These are phyloP conservation scores for Proisotoma minuta DNA, from an alignment of 2,888 invertebrate species.

Conservation along the genomic window DNA sequence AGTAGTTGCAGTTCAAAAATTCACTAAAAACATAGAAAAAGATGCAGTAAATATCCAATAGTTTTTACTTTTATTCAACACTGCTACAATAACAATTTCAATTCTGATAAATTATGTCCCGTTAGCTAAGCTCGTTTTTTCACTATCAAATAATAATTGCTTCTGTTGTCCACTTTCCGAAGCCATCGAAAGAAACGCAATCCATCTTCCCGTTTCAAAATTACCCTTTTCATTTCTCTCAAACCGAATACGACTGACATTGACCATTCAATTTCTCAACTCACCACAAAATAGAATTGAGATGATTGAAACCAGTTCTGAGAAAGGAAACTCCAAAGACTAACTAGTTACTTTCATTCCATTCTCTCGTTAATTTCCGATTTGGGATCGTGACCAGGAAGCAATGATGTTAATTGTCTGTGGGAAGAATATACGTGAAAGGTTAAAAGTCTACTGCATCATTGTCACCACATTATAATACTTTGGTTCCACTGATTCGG, in stretches of 20 bases:
- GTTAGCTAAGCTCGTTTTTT: no score
- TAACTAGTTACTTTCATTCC: neutral
- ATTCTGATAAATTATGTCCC: no score
- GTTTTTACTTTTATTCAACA: no score
- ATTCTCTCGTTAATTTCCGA: neutral
- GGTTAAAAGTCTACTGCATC: neutral
- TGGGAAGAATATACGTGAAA: neutral
- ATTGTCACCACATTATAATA: constrained; percentile 4
- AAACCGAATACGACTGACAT: neutral
- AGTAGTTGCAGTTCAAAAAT: no score
- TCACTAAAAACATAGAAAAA: no score
- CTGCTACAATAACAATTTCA: no score
- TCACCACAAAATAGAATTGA: neutral
- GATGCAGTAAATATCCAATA: no score
- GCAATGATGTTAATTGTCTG: neutral
- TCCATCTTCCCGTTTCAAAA: neutral
- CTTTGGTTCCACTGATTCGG: no score
- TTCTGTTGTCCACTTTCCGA: no score
- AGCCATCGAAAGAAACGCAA: neutral
- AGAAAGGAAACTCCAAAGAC: neutral
- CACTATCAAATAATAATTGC: no score
- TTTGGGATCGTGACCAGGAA: neutral
- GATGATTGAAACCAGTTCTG: neutral
- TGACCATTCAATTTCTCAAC: neutral
- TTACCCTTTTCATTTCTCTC: neutral